Conservation (phyloP, 2,113 vertebrate genomes). For the Carettochelys insculpta region DNA sequence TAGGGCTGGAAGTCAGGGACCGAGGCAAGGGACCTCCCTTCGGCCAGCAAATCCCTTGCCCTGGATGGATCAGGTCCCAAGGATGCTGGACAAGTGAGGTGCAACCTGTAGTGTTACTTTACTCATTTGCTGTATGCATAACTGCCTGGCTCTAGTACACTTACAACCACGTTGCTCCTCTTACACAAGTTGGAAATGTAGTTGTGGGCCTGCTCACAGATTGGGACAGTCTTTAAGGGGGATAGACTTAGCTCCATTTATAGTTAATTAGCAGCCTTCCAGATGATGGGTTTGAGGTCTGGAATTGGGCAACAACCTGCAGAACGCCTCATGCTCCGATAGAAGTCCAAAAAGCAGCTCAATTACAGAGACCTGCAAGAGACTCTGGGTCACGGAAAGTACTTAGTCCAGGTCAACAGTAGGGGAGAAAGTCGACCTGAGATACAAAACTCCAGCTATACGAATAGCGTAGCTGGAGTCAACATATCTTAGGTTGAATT, state of each 20-base stretch:
- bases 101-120: background rate
- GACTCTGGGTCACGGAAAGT: background rate
- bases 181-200: accelerated
- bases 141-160: background rate
- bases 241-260: accelerated
- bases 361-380: accelerated
- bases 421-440: too few species aligned
- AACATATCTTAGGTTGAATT: too few species aligned
- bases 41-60: too few species aligned
- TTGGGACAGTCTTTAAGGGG: accelerated
- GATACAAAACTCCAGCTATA: too few species aligned
- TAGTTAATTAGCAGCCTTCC: accelerated
- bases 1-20: too few species aligned
- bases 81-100: too few species aligned
- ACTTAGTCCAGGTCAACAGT: too few species aligned
- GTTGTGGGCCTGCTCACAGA: accelerated
- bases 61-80: too few species aligned
- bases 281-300: accelerated
- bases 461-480: too few species aligned
- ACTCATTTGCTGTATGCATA: background rate
- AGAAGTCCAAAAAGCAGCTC: background rate
- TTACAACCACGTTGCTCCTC: accelerated
- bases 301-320: accelerated
- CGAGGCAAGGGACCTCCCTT: too few species aligned
- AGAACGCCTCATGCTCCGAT: accelerated